These are phyloP conservation scores for Polyommatus icarus DNA, from an alignment of 2,888 invertebrate genomes.

Conservation along the genomic window DNA sequence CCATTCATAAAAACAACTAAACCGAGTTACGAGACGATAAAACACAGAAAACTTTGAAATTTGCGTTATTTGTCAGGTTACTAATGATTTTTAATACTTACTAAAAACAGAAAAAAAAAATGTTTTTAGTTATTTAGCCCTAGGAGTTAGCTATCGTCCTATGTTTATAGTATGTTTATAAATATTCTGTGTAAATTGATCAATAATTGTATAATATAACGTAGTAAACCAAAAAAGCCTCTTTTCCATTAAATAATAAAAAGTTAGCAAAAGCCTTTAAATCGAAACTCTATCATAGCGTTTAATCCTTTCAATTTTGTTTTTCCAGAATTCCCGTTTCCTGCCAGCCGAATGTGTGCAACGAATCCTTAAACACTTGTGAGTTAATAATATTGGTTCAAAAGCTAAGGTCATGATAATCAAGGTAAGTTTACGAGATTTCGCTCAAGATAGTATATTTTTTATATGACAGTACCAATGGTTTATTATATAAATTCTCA, in stretches of 20 bases:
- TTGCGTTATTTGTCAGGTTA: background rate
- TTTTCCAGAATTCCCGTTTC: background rate
- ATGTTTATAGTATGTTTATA: too few relatives aligned
- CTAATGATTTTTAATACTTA: background rate
- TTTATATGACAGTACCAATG: background rate
- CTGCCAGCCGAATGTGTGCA: background rate
- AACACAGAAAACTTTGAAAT: background rate
- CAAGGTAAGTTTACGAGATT: background rate
- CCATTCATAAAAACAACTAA: background rate
- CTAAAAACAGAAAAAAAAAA: too few relatives aligned
- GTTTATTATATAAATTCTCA: background rate
- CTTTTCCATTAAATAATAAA: background rate
- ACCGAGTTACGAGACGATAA: background rate
- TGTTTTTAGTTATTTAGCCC: too few relatives aligned
- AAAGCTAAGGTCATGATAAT: background rate
- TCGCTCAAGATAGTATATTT: background rate
- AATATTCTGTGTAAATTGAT: too few relatives aligned
- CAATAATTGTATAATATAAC: too few relatives aligned
- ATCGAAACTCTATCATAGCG: background rate
- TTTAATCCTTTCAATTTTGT: background rate
- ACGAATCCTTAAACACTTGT: background rate
- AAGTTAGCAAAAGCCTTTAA: background rate
- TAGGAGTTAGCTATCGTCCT: too few relatives aligned
- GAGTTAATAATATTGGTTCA: slow-evolving; percentile 7
- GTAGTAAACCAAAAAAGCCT: too few relatives aligned